Evolutionary conservation across 2,888 invertebrate genomes (phyloP), one percentile per base, ranked within the genome.

Genomic region (Cyclophora albipunctata): DNA sequence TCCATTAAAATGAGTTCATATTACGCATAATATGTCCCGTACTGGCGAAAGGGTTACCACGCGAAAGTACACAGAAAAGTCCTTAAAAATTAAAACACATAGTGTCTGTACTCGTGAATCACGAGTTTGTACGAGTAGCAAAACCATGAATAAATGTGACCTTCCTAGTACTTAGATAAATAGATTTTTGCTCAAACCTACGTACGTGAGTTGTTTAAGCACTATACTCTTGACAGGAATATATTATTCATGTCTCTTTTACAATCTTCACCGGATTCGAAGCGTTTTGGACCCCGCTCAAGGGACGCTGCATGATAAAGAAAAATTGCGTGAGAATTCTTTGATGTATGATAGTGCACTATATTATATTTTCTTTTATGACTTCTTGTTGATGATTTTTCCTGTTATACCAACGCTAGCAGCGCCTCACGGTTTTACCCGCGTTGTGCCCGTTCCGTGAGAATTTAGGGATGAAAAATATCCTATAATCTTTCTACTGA

Each of bases 121-220:
- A 49, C 49, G n/a, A 20, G 42, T 42, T 34, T 34, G 34, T n/a
- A n/a, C n/a, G n/a, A n/a, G n/a, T 42, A 60, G 52, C 54, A 49
- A 55, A 50, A 59, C 60, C 59, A 53, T 53, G 56, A 62, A 60
- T 59, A 63, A 62, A 60, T 54, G 54, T 46, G 45, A 48, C 48
- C 53, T 56, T 42, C 53, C 48, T 48, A 20, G 7, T 34, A 46
- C 45, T n/a, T n/a, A 42, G 42, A 47, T 49, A 45, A 49, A 49
- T 40, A 46, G 41, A 49, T 45, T 45, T 49, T 42, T 45, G 44
- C 45, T 34, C 48, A 43, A 5, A 43, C 6, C 6, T 33, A 7
- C 3, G 5, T 43, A 43, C 43, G 43, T 43, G 43, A 43, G 34
- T 33, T 34, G 43, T 54, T 42, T 47, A 7, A 49, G 35, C 20